Evolutionary conservation across 2,113 vertebrate species (phyloP), one percentile per base, ranked within the genome.

Genomic region (Sylvietta virens): DNA sequence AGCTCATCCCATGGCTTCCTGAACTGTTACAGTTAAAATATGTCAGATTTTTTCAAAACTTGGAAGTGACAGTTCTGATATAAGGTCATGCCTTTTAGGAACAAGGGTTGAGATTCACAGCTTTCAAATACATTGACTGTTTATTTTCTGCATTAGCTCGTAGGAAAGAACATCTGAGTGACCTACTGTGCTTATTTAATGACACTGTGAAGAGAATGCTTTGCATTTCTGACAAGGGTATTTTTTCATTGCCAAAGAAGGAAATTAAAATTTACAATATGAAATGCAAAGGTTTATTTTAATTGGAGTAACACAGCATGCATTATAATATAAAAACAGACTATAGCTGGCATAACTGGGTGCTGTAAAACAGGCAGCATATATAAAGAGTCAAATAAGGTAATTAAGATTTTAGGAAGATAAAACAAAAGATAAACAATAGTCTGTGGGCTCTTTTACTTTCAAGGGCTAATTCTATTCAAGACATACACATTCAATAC

Each of bases 121-220:
- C 47, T 87, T 81, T 76, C 48, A 92, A 87, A 71, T 56, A 26
- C 1, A 10, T 72, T 79, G 44, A 27, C 21, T 50, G 13, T 33
- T 51, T 72, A 61, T 16, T 35, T 71, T 57, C 48, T 87, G 5
- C 61, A 61, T 82, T 53, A 91, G 28, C 33, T n/a, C n/a, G n/a
- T n/a, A n/a, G n/a, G n/a, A n/a, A 81, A 89, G 54, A 53, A 71
- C 9, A 51, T 40, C n/a, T 67, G 54, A 69, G 61, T 77, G 84
- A 82, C 57, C 81, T 85, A 57, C 57, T 94, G 91, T 53, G 33
- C 42, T 79, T 85, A 53, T 47, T 71, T 90, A 90, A 94, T 79
- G 45, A 92, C 50, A 72, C 21, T 72, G 17, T 15, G 23, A 74
- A 84, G 48, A 62, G 20, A 81, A 72, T 8, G 15, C 28, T 51